These are phyloP conservation scores for Ctenicera cuprea DNA, from an alignment of 2,888 invertebrate genomes.

Conservation along the genomic window DNA sequence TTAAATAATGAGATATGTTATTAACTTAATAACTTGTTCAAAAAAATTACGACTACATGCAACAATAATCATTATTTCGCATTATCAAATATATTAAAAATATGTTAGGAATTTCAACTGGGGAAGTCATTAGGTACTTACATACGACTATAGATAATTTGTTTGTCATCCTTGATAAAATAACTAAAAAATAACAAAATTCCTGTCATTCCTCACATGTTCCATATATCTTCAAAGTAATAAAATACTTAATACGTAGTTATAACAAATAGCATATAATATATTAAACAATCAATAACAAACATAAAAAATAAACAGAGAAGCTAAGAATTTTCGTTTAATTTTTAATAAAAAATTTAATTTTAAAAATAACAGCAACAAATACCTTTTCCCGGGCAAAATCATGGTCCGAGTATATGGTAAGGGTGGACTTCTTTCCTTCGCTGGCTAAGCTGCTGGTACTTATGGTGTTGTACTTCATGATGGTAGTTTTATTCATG, in stretches of 20 bases:
- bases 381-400: slow-evolving; percentile 76
- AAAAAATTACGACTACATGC: not conserved
- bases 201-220: not conserved
- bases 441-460: slow-evolving; percentile 81
- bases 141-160: not conserved
- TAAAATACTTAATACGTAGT: not conserved
- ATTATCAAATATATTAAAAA: no score
- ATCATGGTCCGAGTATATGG: slow-evolving; percentile 78
- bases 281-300: no score
- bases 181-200: not conserved
- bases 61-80: no score
- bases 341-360: no score
- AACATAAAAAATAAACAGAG: no score
- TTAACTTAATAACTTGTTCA: no score
- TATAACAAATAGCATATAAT: no score
- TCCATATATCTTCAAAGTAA: not conserved
- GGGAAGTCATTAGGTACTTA: not conserved
- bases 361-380: no score
- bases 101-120: no score
- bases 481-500: slow-evolving; percentile 48
- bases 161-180: slow-evolving; percentile 2
- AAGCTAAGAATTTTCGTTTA: no score
- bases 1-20: no score
- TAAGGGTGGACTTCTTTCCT: slow-evolving; percentile 80
- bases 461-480: slow-evolving; percentile 80